Evolutionary conservation across 92 coral and sea anemone species (phyloP), one percentile per base, ranked within the genome.

Genomic region (Zoanthus sansibaricus): DNA sequence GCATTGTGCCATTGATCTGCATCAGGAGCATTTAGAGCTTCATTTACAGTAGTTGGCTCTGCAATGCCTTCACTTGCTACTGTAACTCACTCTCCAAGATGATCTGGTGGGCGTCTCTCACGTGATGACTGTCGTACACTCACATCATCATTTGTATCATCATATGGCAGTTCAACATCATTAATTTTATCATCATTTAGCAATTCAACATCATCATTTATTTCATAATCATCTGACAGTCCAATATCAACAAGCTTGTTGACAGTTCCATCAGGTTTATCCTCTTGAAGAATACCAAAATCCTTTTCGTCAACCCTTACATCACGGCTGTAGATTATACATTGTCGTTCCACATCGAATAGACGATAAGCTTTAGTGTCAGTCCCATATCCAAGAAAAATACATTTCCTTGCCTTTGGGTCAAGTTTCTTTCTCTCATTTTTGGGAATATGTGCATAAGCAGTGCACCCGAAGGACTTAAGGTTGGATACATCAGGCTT

Each of bases 381-480:
- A 69, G 91, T 78, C 71, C 89, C 89, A 79, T 91, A 88, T 20
- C 91, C 94, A 6, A 91, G 91, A 7, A 91, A 87, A 20, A 91
- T 76, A 72, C 90, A 88, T 42, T 88, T 91, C 46, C 87, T 88
- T 11, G 86, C 92, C 71, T 88, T 92, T 46, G 88, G 45, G 59
- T 93, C 93, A 7, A 90, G 90, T 73, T 93, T 93, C 90, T 68
- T 90, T 61, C 93, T 75, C 55, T 93, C 92, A 79, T 84, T 83
- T 51, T 87, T 90, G 4, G 93, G 93, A 84, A 90, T 90, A 55
- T 89, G 94, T 61, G 92, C 91, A 90, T 93, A 93, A 49, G 91
- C 93, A 66, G 90, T 86, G 31, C 93, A 90, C 15, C 92, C 93
- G 86, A 93, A 93, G 30, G 78, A 20, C 45, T 84, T 51, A 14